Conservation (phyloP, 2,113 vertebrate genomes). For the Ceyx melanurus region DNA sequence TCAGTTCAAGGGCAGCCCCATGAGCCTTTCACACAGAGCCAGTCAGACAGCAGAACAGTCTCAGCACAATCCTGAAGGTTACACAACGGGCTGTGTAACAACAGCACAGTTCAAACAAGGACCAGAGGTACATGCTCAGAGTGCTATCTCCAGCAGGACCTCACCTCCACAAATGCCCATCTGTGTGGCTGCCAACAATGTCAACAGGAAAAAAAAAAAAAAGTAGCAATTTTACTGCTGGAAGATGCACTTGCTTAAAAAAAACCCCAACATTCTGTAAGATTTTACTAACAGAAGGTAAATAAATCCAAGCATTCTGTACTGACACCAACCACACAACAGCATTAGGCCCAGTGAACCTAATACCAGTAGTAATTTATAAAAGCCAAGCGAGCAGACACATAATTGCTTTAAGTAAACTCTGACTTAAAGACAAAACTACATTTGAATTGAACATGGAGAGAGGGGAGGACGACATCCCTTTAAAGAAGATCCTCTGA, state of each 20-base stretch:
- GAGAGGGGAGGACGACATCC: background rate
- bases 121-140: background rate
- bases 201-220: background rate
- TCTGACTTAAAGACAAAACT: constrained; percentile 11
- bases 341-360: background rate
- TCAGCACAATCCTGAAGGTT: rapidly evolving
- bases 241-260: background rate
- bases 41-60: background rate
- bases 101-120: background rate
- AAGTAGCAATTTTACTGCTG: background rate
- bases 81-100: background rate
- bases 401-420: constrained; percentile 41
- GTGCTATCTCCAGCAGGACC: background rate
- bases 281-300: background rate
- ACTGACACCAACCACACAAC: background rate
- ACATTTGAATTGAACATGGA: background rate
- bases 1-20: background rate
- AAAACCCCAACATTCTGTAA: background rate
- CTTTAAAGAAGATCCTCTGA: constrained; percentile 73
- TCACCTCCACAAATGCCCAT: background rate
- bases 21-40: background rate
- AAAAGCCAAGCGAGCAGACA: background rate
- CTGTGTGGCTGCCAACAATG: background rate
- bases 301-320: background rate
- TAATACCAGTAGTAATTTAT: background rate